phyloP scores from a whole-genome alignment of 1,140 invertebrate genomes.

The Brachionus sp. region DNA sequence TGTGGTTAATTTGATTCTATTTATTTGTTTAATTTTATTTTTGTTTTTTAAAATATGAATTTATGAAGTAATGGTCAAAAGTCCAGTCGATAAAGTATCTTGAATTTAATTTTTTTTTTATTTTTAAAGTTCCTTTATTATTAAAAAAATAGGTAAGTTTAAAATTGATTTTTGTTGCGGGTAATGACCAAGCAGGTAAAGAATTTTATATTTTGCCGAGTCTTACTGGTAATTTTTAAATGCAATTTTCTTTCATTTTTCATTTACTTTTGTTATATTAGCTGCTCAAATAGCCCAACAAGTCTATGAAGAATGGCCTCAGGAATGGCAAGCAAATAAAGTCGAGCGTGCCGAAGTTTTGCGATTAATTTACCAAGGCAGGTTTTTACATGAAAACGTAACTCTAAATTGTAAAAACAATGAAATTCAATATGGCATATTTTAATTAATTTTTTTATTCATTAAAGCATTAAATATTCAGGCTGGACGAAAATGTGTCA shows the following conservation, averaged over 20 bases:
- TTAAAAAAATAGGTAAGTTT: background rate
- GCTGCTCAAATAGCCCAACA: slow-evolving; percentile 96
- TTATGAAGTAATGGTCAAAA: slow-evolving; percentile 19
- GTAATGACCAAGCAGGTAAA: slow-evolving; percentile 34
- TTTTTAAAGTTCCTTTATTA: background rate
- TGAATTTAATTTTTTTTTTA: background rate
- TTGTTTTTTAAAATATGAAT: background rate
- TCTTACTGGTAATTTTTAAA: background rate
- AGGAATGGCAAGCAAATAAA: slow-evolving; percentile 52
- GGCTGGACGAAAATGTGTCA: slow-evolving; percentile 93
- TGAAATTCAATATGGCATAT: background rate
- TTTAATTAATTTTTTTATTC: background rate
- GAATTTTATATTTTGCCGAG: slow-evolving; percentile 4
- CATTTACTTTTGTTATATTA: slow-evolving; percentile 53
- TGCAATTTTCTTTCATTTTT: background rate
- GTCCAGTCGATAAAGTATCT: slow-evolving; percentile 35
- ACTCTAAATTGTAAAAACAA: slow-evolving; percentile 72
- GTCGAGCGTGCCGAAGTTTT: slow-evolving; percentile 58
- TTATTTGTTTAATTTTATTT: background rate
- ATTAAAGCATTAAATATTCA: slow-evolving; percentile 80
- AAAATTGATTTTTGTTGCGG: slow-evolving; percentile 31
- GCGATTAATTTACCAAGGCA: slow-evolving; percentile 95
- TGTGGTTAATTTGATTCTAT: background rate
- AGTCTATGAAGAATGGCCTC: slow-evolving; percentile 96
- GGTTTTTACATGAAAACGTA: slow-evolving; percentile 98